A percentile compares a stretch with the other conserved stretches of the same genome.
Evolutionary conservation across 2,888 invertebrate genomes (phyloP).

Genomic region (Tillus elongatus): DNA sequence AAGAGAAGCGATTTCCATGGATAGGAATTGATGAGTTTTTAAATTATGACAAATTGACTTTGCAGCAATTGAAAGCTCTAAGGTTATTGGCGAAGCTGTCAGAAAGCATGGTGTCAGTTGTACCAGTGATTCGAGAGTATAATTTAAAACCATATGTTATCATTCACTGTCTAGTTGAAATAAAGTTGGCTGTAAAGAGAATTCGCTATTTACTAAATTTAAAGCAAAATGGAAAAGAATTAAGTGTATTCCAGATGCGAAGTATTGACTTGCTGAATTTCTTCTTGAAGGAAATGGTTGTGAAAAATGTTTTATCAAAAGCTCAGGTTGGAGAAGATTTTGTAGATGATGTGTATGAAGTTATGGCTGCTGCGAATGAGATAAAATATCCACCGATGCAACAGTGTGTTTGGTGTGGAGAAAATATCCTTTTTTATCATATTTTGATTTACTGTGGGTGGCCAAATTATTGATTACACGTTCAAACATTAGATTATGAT

Average conservation of each 20-base stretch:
- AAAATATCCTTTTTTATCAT: conserved; percentile 34
- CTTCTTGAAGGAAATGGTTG: conserved; percentile 33
- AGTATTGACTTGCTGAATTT: conserved; percentile 33
- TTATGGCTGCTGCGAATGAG: conserved; percentile 31
- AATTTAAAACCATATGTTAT: conserved; percentile 32
- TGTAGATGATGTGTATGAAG: conserved; percentile 28
- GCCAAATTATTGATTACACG: no score
- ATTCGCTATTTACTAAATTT: conserved; percentile 28
- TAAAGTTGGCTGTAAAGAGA: conserved; percentile 30
- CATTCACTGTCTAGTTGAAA: conserved; percentile 31
- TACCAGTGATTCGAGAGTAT: conserved; percentile 26
- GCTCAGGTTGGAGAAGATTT: conserved; percentile 31
- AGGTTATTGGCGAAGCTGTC: conserved; percentile 32
- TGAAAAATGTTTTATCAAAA: conserved; percentile 29
- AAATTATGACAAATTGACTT: conserved; percentile 29
- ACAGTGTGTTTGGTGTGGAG: conserved; percentile 33
- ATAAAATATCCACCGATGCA: conserved; percentile 30
- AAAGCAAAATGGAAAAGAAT: conserved; percentile 19
- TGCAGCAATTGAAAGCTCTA: conserved; percentile 31
- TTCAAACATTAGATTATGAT: no score
- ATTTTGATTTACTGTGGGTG: no score
- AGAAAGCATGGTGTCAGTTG: conserved; percentile 29
- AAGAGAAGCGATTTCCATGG: conserved; percentile 34
- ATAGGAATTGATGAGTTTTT: conserved; percentile 26
- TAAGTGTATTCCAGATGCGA: conserved; percentile 30